Percentiles rank a stretch among this genome's conserved stretches.
Conservation (phyloP, 2,113 vertebrate genomes). For the Sebastes fasciatus region DNA sequence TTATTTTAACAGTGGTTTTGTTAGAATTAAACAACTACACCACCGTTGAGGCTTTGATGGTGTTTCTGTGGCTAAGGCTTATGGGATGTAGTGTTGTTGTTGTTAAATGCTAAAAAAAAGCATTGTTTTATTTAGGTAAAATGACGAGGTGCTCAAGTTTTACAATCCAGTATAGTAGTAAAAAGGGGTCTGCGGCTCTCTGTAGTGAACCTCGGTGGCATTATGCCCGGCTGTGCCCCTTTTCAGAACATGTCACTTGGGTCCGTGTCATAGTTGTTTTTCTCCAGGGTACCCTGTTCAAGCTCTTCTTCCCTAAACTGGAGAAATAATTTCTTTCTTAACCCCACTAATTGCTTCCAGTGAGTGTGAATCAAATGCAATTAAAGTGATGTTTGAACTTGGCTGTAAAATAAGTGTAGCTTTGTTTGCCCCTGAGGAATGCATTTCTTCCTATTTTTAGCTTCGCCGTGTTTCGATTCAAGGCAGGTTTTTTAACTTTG, state of each 20-base stretch:
- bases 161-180: conserved; percentile 1
- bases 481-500: conserved; percentile 30
- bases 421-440: conserved; percentile 46
- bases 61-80: conserved; percentile 12
- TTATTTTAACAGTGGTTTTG: neutral
- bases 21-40: conserved; percentile 7
- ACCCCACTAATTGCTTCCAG: conserved; percentile 67
- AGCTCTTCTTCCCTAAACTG: conserved; percentile 33
- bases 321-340: conserved; percentile 40
- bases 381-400: conserved; percentile 63
- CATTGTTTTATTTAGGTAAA: conserved; percentile 43
- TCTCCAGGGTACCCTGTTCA: conserved; percentile 15
- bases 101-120: conserved; percentile 25
- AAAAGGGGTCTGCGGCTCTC: neutral
- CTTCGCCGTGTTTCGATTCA: conserved; percentile 50
- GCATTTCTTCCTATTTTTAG: conserved; percentile 55
- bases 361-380: conserved; percentile 64
- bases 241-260: conserved; percentile 16
- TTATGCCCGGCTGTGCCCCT: neutral
- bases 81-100: conserved; percentile 20
- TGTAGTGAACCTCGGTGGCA: conserved; percentile 20
- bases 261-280: conserved; percentile 27
- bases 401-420: conserved; percentile 53
- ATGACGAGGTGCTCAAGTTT: conserved; percentile 35
- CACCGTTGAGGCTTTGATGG: conserved; percentile 1